phyloP scores from a whole-genome alignment of 2,888 invertebrate genomes.

The Pollenia amentaria region DNA sequence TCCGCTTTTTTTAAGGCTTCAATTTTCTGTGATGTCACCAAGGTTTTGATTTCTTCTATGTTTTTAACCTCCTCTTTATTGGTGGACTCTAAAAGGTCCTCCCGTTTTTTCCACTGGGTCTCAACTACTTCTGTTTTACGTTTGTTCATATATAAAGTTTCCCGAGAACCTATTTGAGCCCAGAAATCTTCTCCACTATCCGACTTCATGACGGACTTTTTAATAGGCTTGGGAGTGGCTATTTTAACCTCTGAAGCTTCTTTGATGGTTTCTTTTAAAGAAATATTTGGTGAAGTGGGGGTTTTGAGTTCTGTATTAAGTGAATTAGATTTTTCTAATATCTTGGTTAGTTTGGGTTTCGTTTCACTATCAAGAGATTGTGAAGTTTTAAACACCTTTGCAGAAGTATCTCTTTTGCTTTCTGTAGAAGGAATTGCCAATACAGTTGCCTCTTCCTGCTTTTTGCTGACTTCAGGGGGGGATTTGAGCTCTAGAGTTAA shows the following conservation, averaged over 20 bases:
- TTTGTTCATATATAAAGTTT: constrained; percentile 87
- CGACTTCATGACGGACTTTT: constrained; percentile 79
- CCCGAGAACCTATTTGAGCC: constrained; percentile 88
- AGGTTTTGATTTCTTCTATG: constrained; percentile 74
- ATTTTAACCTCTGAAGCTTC: constrained; percentile 40
- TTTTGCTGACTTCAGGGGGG: background rate
- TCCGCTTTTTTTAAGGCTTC: constrained; percentile 75
- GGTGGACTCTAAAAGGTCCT: constrained; percentile 71
- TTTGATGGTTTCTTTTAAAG: constrained; percentile 21
- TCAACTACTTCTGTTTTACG: constrained; percentile 86
- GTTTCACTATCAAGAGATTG: constrained; percentile 23
- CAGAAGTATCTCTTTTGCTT: no score
- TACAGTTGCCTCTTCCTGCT: background rate
- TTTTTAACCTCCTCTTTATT: constrained; percentile 70
- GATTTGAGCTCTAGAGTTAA: constrained; percentile 31
- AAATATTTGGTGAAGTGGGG: constrained; percentile 21
- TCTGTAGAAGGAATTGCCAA: background rate
- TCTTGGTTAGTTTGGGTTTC: constrained; percentile 6
- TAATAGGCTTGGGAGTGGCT: constrained; percentile 80
- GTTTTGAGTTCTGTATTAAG: constrained; percentile 38
- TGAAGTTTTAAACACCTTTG: background rate
- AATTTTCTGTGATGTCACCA: constrained; percentile 71
- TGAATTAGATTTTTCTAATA: constrained; percentile 35
- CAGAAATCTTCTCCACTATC: constrained; percentile 87
- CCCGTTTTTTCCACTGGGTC: constrained; percentile 78